Evolutionary conservation across 2,113 vertebrate genomes (phyloP).

Genomic region (Vimba vimba): DNA sequence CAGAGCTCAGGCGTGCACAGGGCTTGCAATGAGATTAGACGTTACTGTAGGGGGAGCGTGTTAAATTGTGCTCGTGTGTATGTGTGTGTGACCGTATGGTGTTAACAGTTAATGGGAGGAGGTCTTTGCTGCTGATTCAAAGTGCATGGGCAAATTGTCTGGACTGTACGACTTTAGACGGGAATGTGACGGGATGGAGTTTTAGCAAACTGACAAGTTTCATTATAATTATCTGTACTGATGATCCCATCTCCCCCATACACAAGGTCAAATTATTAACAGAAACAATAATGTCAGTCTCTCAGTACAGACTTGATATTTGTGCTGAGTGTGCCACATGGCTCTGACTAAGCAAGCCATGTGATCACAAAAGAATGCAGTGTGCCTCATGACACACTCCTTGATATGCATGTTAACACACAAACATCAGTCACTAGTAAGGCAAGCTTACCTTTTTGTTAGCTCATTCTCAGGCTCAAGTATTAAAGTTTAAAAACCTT

Average conservation of each 20-base stretch:
- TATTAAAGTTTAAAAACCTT: neutral
- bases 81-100: neutral
- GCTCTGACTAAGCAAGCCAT: slow-evolving; percentile 23
- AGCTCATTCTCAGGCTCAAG: neutral
- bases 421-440: neutral
- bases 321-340: slow-evolving; percentile 6
- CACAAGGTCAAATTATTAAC: slow-evolving; percentile 2
- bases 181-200: neutral
- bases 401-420: slow-evolving; percentile 10
- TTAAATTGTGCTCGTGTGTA: slow-evolving; percentile 3
- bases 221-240: slow-evolving; percentile 7
- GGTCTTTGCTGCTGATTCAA: neutral
- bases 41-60: slow-evolving; percentile 1
- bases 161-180: neutral
- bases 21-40: slow-evolving; percentile 38
- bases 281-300: slow-evolving; percentile 11
- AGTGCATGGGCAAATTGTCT: neutral
- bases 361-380: slow-evolving; percentile 10
- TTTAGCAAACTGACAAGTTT: neutral
- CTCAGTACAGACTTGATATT: neutral
- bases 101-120: slow-evolving; percentile 24
- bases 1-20: neutral
- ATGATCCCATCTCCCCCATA: neutral
- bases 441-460: neutral
- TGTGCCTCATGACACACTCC: neutral